Conservation (phyloP, 2,888 invertebrate genomes). For the Lapara coniferarum region DNA sequence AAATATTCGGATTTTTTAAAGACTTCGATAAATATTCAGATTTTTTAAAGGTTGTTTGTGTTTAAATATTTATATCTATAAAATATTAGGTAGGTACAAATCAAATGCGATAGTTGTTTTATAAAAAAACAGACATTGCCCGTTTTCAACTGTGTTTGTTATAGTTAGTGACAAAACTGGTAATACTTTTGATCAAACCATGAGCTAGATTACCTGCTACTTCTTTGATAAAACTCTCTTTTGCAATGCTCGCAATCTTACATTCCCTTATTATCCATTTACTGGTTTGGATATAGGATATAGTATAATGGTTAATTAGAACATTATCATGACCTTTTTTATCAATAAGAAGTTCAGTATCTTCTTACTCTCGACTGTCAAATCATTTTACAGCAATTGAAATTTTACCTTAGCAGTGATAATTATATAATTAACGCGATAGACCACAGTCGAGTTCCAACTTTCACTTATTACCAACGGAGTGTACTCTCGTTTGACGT, state of each 20-base stretch:
- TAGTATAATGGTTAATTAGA: too few relatives aligned
- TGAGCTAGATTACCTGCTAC: too few relatives aligned
- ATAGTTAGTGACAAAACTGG: background rate
- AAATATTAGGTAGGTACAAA: too few relatives aligned
- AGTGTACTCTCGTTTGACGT: constrained; percentile 20
- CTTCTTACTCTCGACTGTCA: background rate
- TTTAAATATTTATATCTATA: background rate
- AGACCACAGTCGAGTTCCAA: constrained; percentile 25
- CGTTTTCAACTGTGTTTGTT: background rate
- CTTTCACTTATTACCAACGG: constrained; percentile 29
- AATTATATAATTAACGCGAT: constrained; percentile 30
- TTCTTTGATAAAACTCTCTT: too few relatives aligned
- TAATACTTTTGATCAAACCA: background rate
- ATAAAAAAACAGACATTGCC: too few relatives aligned
- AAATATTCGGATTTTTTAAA: background rate
- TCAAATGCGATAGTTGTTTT: too few relatives aligned
- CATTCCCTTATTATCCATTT: background rate
- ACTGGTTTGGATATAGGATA: background rate
- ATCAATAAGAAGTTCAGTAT: too few relatives aligned
- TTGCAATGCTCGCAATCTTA: background rate
- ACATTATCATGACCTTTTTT: too few relatives aligned
- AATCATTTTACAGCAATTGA: constrained; percentile 7
- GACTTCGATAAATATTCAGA: background rate
- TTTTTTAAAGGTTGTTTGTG: background rate
- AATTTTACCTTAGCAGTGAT: constrained; percentile 26